These are phyloP conservation scores for Pipra filicauda DNA, from an alignment of 2,113 vertebrate genomes.

Conservation along the genomic window DNA sequence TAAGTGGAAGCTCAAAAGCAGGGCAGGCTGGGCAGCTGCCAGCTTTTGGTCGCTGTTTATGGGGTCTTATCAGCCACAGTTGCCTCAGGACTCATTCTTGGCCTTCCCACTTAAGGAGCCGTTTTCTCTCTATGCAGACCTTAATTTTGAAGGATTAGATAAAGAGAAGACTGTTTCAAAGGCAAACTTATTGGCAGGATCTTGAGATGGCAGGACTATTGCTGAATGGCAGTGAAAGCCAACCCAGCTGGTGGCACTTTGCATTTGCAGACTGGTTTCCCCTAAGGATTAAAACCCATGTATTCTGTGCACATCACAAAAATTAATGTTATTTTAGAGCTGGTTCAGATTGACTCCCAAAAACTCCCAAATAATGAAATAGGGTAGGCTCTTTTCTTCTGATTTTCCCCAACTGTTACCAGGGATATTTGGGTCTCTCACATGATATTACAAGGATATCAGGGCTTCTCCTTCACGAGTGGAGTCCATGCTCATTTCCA, in stretches of 20 bases:
- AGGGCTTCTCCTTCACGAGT: not conserved
- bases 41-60: not conserved
- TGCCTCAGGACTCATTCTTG: not conserved
- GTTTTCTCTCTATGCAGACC: not conserved
- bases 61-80: not conserved
- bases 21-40: constrained; percentile 15
- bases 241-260: not conserved
- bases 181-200: not conserved
- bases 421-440: not conserved
- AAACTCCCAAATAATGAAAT: not conserved
- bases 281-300: not conserved
- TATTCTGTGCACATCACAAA: not conserved
- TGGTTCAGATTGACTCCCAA: not conserved
- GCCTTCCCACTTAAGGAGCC: not conserved
- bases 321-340: not conserved
- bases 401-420: not conserved
- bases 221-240: not conserved
- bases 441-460: not conserved
- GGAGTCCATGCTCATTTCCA: not conserved
- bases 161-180: constrained; percentile 9
- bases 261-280: not conserved
- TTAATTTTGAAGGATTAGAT: not conserved
- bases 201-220: not conserved
- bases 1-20: not conserved
- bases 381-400: not conserved